Evolutionary conservation across 92 coral and sea anemone genomes (phyloP), one percentile per base, ranked within the genome.

Genomic region (Hydrozoanthus gracilis): DNA sequence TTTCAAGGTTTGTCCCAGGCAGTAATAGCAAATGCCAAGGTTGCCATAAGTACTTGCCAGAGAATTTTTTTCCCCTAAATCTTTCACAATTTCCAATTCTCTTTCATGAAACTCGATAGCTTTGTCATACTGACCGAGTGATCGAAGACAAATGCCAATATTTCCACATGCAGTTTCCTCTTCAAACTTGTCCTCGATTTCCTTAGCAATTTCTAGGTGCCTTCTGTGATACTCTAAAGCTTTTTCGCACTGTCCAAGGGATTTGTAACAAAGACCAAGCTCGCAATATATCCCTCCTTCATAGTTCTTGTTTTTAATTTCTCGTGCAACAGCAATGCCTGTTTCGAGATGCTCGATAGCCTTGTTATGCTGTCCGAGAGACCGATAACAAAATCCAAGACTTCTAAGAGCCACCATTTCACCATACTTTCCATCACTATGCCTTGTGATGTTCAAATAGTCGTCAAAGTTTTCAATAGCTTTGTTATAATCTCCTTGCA

Each of bases 301-400:
- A 65, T 8, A 20, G 2, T 65, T 16, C 17, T 65, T 65, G 71
- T 65, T 4, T 11, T 35, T 35, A 65, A 65, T 65, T 65, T 20
- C 44, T 35, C 17, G 15, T 65, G 71, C 64, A 56, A 56, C 15
- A 56, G 64, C 15, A 11, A 56, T 11, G 15, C 64, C 2, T n/a
- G 4, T 56, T n/a, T 56, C 64, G 4, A 11, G 64, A 56, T n/a
- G n/a, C n/a, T n/a, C n/a, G n/a, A n/a, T n/a, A n/a, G n/a, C n/a
- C n/a, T n/a, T n/a, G n/a, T n/a, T n/a, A n/a, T 56, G 15, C 35
- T 64, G 70, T 64, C 70, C 27, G 70, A 64, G 70, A 64, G 70
- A 64, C 27, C 18, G 18, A 64, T 64, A 64, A 64, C 70, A 64
- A 8, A 0, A 16, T 15, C 70, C 70, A 64, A 64, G 70, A 4